Evolutionary conservation across 2,113 vertebrate genomes (phyloP).

Genomic region (Mobula birostris): DNA sequence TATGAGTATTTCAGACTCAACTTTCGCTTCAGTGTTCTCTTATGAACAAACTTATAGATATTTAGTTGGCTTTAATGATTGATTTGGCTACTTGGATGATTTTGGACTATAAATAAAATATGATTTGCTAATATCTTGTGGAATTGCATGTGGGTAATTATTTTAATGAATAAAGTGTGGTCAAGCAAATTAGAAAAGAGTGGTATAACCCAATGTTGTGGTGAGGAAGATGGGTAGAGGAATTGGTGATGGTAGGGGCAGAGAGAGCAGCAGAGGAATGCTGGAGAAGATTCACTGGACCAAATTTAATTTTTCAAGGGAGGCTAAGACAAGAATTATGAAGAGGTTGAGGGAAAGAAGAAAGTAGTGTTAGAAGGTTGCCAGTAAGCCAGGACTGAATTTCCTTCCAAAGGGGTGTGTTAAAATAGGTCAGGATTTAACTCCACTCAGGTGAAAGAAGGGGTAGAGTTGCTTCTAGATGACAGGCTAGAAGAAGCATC

Average conservation of each 20-base stretch:
- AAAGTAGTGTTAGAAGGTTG: background rate
- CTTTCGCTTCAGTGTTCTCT: background rate
- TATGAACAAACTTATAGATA: no score
- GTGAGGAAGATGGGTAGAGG: background rate
- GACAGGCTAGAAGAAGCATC: no score
- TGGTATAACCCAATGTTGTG: background rate
- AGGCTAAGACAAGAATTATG: background rate
- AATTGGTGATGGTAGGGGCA: background rate
- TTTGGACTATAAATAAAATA: background rate
- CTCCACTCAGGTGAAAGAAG: background rate
- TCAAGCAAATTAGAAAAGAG: background rate
- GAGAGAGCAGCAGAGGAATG: background rate
- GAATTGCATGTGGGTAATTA: background rate
- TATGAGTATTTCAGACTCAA: background rate
- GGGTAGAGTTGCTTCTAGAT: background rate
- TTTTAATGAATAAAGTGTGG: background rate
- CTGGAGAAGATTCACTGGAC: background rate
- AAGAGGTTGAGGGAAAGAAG: background rate
- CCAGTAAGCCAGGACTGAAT: background rate
- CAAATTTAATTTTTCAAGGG: background rate
- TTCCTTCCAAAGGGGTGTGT: background rate
- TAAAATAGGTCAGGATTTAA: background rate
- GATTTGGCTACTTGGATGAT: background rate
- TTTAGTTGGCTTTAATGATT: background rate
- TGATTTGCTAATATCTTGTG: background rate